Percentiles rank a stretch among this genome's conserved stretches.
These are phyloP conservation scores for Thymallus thymallus DNA, from an alignment of 2,113 vertebrate genomes.

Conservation along the genomic window DNA sequence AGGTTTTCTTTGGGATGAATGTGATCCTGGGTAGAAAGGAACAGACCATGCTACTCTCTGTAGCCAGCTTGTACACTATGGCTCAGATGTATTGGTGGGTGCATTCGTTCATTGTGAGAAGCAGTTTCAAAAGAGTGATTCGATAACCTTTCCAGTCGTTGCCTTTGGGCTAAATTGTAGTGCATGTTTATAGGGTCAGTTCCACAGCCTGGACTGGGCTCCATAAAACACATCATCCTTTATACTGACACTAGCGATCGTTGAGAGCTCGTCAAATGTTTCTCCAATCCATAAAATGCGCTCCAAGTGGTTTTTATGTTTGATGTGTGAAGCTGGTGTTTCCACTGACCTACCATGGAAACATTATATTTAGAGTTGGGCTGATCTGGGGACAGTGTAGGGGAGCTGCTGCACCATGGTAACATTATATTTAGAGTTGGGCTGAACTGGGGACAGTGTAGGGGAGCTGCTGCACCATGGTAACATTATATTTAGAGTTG, in stretches of 20 bases:
- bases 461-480: conserved; percentile 6
- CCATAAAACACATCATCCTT: conserved; percentile 67
- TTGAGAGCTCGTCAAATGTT: conserved; percentile 60
- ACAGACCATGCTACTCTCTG: conserved; percentile 8
- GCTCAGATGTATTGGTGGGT: conserved; percentile 20
- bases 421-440: too few species aligned
- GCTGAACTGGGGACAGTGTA: too few species aligned
- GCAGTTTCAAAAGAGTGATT: conserved; percentile 52
- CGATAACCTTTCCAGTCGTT: conserved; percentile 59
- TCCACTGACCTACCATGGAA: conserved; percentile 48
- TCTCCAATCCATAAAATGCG: conserved; percentile 62
- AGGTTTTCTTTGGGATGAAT: background rate
- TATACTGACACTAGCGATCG: conserved; percentile 63
- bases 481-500: conserved; percentile 23
- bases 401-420: too few species aligned
- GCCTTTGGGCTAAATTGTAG: conserved; percentile 66
- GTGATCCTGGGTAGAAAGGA: conserved; percentile 1
- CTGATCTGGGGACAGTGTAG: too few species aligned
- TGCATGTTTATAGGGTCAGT: conserved; percentile 64
- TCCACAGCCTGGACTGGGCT: conserved; percentile 39
- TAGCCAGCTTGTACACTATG: background rate
- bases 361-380: conserved; percentile 10
- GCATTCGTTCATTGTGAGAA: conserved; percentile 56
- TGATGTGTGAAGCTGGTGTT: conserved; percentile 12
- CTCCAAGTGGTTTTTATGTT: conserved; percentile 51